Evolutionary conservation across 2,888 invertebrate genomes (phyloP).

Genomic region (Lymantria monacha): DNA sequence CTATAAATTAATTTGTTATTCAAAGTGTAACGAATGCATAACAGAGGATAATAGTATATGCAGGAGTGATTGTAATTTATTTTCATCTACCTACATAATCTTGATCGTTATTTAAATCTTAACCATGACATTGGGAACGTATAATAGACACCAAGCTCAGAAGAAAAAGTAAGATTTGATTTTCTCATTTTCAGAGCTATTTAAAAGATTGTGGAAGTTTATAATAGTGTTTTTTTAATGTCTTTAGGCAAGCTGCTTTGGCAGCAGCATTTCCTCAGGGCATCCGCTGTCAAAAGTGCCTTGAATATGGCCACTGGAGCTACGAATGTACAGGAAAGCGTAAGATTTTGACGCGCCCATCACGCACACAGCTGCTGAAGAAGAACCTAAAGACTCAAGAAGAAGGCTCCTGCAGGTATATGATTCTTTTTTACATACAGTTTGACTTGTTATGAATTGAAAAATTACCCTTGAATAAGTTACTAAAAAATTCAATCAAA

Average conservation of each 20-base stretch:
- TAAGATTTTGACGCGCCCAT: conserved; percentile 92
- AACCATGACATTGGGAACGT: conserved; percentile 73
- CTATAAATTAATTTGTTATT: conserved; percentile 21
- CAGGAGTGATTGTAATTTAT: conserved; percentile 10
- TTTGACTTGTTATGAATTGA: neutral
- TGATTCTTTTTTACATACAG: neutral
- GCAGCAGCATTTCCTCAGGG: conserved; percentile 87
- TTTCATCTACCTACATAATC: conserved; percentile 27
- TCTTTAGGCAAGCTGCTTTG: conserved; percentile 79
- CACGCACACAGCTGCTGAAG: conserved; percentile 90
- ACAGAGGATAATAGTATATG: neutral
- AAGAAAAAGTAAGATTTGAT: conserved; percentile 66
- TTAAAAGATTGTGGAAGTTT: neutral
- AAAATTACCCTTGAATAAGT: too few species aligned
- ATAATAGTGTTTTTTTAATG: conserved; percentile 10
- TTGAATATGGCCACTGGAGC: conserved; percentile 96
- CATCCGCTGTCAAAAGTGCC: conserved; percentile 94
- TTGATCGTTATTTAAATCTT: conserved; percentile 12
- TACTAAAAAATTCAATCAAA: too few species aligned
- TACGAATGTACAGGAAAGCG: conserved; percentile 96
- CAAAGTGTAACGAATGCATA: neutral
- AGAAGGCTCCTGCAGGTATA: conserved; percentile 64
- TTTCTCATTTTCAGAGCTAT: conserved; percentile 5
- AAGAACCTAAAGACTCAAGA: conserved; percentile 79
- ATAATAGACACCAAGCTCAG: conserved; percentile 73